Conservation (phyloP, 2,113 vertebrate genomes). For the Athene cunicularia region DNA sequence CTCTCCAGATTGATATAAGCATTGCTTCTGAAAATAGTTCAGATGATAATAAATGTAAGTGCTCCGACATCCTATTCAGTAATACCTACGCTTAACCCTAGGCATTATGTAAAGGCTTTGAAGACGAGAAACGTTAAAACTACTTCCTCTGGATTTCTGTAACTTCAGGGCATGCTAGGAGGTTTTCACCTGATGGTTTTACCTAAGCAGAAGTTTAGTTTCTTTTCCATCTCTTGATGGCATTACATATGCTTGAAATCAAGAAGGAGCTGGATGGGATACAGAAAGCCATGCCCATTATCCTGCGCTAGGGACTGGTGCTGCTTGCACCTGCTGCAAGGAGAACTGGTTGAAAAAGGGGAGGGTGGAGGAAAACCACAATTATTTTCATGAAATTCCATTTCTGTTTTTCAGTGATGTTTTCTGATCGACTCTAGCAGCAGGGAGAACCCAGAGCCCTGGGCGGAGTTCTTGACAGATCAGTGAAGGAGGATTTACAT, state of each 20-base stretch:
- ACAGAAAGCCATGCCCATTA: neutral
- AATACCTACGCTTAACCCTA: neutral
- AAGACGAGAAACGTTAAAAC: neutral
- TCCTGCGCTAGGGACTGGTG: neutral
- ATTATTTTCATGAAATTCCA: neutral
- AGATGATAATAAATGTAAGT: constrained; percentile 24
- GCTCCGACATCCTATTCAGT: neutral
- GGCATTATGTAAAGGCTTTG: neutral
- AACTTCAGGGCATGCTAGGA: neutral
- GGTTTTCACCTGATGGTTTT: neutral
- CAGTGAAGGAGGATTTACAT: constrained; percentile 38
- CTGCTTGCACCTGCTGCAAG: neutral
- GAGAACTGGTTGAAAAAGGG: neutral
- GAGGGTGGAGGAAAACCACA: neutral
- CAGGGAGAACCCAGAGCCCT: constrained; percentile 42
- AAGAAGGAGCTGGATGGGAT: neutral
- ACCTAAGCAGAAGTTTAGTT: neutral
- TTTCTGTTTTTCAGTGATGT: constrained; percentile 37
- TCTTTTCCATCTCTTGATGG: neutral
- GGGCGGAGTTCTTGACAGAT: constrained; percentile 28
- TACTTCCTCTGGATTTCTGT: neutral
- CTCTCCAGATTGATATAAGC: constrained; percentile 55
- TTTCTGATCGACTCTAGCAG: constrained; percentile 30
- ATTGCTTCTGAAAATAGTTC: neutral
- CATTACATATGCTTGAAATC: neutral